These are phyloP conservation scores for Drosophila lacicola DNA, from an alignment of 2,888 invertebrate genomes.

Conservation along the genomic window DNA sequence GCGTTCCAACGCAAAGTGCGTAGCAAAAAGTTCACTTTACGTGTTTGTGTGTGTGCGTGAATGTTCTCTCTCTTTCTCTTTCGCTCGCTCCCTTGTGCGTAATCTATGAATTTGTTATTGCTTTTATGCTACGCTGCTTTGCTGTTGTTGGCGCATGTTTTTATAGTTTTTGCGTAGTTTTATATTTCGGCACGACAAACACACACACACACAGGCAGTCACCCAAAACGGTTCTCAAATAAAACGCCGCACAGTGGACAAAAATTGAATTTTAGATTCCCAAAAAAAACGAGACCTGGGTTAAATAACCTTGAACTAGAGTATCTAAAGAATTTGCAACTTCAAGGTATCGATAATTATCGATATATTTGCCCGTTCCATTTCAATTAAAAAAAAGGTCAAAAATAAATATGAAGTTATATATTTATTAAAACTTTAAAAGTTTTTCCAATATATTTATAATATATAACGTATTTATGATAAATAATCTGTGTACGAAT, in stretches of 20 bases:
- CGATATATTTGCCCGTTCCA: no score
- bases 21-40: constrained; percentile 51
- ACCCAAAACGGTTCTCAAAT: constrained; percentile 20
- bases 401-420: background rate
- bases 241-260: constrained; percentile 17
- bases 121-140: constrained; percentile 34
- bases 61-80: constrained; percentile 12
- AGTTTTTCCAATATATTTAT: no score
- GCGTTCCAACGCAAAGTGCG: constrained; percentile 56
- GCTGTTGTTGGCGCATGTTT: constrained; percentile 45
- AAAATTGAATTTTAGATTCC: background rate
- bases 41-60: background rate
- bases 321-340: background rate
- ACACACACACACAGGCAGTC: constrained; percentile 18
- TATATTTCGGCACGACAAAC: constrained; percentile 23
- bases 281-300: background rate
- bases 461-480: no score
- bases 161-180: constrained; percentile 76
- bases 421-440: background rate
- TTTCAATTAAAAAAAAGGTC: background rate
- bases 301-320: background rate
- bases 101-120: constrained; percentile 59
- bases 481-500: no score
- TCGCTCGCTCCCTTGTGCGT: constrained; percentile 22
- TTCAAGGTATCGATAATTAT: no score